Evolutionary conservation across 2,888 invertebrate genomes (phyloP).

Genomic region (Drosophila tripunctata): DNA sequence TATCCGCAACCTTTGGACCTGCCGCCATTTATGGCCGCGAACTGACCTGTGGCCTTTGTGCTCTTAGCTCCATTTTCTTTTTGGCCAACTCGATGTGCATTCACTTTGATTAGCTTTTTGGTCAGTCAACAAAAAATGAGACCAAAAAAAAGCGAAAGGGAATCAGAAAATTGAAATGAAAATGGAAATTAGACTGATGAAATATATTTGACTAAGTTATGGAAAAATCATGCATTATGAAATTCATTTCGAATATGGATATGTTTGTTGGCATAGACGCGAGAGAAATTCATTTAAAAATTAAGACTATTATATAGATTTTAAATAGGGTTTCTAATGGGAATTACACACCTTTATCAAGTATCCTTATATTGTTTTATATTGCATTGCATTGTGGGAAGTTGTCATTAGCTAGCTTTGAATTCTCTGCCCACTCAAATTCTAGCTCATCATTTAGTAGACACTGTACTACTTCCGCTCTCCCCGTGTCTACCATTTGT

Average conservation of each 20-base stretch:
- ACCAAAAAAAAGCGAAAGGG: not conserved
- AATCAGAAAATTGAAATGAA: not conserved
- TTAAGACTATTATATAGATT: not conserved
- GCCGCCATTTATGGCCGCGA: constrained; percentile 30
- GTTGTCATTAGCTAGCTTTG: constrained; percentile 13
- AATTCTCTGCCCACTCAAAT: constrained; percentile 27
- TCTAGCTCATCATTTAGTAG: constrained; percentile 12
- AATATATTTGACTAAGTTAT: constrained; percentile 47
- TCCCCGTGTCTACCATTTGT: constrained; percentile 10
- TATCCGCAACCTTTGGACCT: constrained; percentile 38
- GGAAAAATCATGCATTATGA: constrained; percentile 36
- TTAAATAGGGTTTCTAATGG: not conserved
- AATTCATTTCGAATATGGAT: constrained; percentile 33
- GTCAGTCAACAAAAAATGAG: not conserved
- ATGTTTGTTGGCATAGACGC: too few relatives aligned
- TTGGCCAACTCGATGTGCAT: constrained; percentile 51
- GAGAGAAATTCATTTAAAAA: too few relatives aligned
- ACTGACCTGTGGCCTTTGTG: constrained; percentile 47
- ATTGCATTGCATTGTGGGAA: constrained; percentile 18
- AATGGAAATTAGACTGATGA: constrained; percentile 57
- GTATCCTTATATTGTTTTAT: constrained; percentile 1
- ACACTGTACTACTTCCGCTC: constrained; percentile 19
- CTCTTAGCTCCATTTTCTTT: not conserved
- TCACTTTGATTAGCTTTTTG: constrained; percentile 69
- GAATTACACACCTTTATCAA: not conserved